Percentiles rank a stretch among this genome's conserved stretches.
Conservation (phyloP, 1,140 invertebrate species). For the Lysiphlebus fabarum region DNA sequence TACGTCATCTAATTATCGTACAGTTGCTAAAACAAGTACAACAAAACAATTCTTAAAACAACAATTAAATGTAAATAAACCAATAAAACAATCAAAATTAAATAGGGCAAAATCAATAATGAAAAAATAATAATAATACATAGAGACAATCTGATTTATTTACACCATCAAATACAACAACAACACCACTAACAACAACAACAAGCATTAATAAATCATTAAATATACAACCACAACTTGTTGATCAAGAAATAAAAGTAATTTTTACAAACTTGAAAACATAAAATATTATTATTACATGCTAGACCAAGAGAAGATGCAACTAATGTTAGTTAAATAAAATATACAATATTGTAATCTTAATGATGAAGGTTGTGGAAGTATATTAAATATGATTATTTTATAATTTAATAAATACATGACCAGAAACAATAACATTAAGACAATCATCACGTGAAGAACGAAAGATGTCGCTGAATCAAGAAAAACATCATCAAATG, state of each 20-base stretch:
- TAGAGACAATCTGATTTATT: too few relatives aligned
- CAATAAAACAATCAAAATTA: too few relatives aligned
- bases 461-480: slow-evolving; percentile 32
- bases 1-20: too few relatives aligned
- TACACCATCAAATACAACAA: not conserved
- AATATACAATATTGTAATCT: slow-evolving; percentile 73
- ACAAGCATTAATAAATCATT: not conserved
- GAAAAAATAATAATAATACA: too few relatives aligned
- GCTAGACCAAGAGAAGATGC: slow-evolving; percentile 66
- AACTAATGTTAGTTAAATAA: too few relatives aligned
- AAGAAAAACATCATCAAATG: slow-evolving; percentile 36
- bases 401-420: slow-evolving; percentile 45
- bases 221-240: too few relatives aligned
- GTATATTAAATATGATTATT: slow-evolving; percentile 57
- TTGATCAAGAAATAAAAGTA: slow-evolving; percentile 66
- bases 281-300: slow-evolving; percentile 60
- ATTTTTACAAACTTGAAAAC: slow-evolving; percentile 64
- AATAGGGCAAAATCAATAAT: too few relatives aligned
- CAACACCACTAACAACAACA: not conserved
- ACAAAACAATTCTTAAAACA: too few relatives aligned
- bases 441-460: slow-evolving; percentile 43
- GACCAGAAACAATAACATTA: slow-evolving; percentile 55
- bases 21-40: too few relatives aligned
- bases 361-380: slow-evolving; percentile 57
- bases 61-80: too few relatives aligned